A percentile compares a stretch with the other conserved stretches of the same genome.
Conservation (phyloP, 2,113 vertebrate species). For the Otis tarda region DNA sequence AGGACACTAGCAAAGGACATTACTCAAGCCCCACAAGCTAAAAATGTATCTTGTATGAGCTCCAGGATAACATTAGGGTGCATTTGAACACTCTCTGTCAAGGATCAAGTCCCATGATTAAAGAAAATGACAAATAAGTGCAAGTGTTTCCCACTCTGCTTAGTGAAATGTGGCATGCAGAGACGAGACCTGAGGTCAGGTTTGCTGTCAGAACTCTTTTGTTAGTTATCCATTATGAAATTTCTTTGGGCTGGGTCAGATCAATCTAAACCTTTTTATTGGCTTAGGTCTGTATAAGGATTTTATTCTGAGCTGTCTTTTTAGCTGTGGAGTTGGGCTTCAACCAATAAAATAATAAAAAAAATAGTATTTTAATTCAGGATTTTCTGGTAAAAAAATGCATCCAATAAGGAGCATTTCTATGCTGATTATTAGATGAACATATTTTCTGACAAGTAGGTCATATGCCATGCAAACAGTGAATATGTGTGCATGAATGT, state of each 20-base stretch:
- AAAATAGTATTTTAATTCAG: background rate
- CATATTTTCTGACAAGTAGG: background rate
- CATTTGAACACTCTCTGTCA: background rate
- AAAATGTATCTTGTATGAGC: background rate
- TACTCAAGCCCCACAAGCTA: background rate
- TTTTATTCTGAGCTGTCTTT: background rate
- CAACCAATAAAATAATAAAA: background rate
- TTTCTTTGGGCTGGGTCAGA: background rate
- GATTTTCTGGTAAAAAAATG: background rate
- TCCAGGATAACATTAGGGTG: background rate
- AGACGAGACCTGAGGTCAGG: background rate
- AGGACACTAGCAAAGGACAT: background rate
- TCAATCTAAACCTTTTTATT: background rate
- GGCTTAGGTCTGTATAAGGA: background rate
- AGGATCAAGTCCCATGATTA: background rate
- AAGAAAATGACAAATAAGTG: slow-evolving; percentile 14
- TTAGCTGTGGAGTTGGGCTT: background rate
- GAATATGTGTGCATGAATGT: background rate
- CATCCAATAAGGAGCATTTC: background rate
- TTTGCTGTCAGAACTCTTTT: background rate
- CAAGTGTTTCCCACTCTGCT: slow-evolving; percentile 2
- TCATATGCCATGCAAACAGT: background rate
- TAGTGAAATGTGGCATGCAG: background rate
- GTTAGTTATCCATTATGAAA: background rate
- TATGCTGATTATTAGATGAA: background rate